phyloP scores from a whole-genome alignment of 2,888 invertebrate genomes.

The Eupithecia vulgata region DNA sequence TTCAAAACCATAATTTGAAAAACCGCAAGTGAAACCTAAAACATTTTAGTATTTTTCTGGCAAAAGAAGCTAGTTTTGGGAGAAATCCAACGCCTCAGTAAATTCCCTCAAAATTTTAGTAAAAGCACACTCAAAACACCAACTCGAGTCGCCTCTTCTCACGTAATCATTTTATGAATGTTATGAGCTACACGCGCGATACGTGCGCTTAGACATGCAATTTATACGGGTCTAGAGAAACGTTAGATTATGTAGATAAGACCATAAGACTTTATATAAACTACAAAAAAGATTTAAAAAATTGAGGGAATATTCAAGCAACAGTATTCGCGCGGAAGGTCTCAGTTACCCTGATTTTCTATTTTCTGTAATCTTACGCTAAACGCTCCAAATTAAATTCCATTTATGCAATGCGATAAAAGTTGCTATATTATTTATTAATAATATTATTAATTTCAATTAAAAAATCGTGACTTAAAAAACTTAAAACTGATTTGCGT shows the following conservation, averaged over 20 bases:
- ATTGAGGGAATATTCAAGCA: not conserved
- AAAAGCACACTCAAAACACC: conserved; percentile 35
- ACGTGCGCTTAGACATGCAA: conserved; percentile 57
- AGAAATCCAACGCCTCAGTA: conserved; percentile 7
- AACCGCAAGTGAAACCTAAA: not conserved
- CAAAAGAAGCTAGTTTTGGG: not conserved
- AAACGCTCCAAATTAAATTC: too few relatives aligned
- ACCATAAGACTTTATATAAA: too few relatives aligned
- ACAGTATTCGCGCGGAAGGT: not conserved
- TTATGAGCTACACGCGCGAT: conserved; percentile 67
- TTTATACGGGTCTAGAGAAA: conserved; percentile 54
- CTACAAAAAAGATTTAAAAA: not conserved
- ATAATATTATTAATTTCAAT: too few relatives aligned
- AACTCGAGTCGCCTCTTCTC: conserved; percentile 58
- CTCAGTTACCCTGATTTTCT: not conserved
- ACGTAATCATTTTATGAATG: conserved; percentile 74
- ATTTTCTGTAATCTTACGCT: too few relatives aligned
- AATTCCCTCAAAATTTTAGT: conserved; percentile 13
- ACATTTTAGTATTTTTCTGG: not conserved
- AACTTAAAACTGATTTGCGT: too few relatives aligned
- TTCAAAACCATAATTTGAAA: not conserved
- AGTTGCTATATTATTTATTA: too few relatives aligned
- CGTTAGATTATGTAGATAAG: conserved; percentile 43
- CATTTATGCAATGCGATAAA: too few relatives aligned
- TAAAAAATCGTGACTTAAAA: too few relatives aligned